Conservation (phyloP, 2,797 vertebrate genomes). For the Sphenopsis melanotis region DNA sequence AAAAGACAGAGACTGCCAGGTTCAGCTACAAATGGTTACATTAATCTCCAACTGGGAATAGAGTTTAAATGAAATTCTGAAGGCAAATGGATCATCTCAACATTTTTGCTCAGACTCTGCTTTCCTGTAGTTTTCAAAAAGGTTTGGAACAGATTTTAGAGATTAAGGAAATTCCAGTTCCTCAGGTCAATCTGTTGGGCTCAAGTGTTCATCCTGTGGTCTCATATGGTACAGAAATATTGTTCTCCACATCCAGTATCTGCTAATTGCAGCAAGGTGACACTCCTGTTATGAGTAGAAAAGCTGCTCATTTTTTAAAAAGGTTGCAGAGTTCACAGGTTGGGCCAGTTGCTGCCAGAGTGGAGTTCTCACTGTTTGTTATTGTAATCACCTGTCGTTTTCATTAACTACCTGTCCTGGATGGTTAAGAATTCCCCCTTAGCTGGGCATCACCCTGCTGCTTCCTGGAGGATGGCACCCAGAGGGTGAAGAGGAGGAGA, state of each 20-base stretch:
- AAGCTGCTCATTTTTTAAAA: no score
- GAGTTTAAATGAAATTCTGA: slow-evolving; percentile 18
- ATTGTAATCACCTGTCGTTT: no score
- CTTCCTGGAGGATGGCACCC: no score
- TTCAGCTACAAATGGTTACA: neutral
- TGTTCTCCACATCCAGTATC: neutral
- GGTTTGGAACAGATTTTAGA: neutral
- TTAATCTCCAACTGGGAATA: neutral
- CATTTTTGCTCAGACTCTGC: neutral
- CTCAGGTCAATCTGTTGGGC: neutral
- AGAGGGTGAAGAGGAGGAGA: no score
- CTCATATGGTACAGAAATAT: neutral
- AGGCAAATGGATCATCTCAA: neutral
- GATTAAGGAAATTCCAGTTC: neutral
- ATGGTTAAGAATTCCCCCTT: no score
- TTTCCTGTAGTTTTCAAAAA: neutral
- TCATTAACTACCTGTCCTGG: no score
- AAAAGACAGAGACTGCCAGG: neutral
- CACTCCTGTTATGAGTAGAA: neutral
- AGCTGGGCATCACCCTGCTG: no score
- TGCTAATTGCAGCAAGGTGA: neutral
- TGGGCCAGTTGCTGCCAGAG: no score
- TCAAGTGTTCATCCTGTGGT: rapidly evolving
- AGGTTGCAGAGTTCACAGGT: no score
- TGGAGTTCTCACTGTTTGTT: no score